A percentile compares a stretch with the other conserved stretches of the same genome.
phyloP scores from a whole-genome alignment of 2,797 vertebrate species.

The Huso huso region DNA sequence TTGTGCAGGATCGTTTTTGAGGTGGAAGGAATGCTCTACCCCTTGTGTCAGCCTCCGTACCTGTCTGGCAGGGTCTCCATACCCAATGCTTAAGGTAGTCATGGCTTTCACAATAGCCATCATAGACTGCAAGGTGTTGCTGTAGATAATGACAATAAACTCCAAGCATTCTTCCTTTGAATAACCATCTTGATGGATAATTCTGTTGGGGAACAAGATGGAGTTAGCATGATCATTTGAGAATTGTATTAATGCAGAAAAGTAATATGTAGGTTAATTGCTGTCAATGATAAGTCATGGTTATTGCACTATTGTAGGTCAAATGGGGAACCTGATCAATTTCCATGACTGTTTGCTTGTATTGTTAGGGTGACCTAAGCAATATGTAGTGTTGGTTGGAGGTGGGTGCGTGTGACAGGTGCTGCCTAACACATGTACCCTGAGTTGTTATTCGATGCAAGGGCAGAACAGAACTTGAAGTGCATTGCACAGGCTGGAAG shows the following conservation, averaged over 20 bases:
- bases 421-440: too few species aligned
- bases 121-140: constrained; percentile 93
- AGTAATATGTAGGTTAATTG: background rate
- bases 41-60: constrained; percentile 37
- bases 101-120: constrained; percentile 90
- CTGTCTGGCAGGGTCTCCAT: constrained; percentile 76
- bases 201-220: constrained; percentile 53
- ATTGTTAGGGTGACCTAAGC: too few species aligned
- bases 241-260: background rate
- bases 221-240: background rate
- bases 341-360: too few species aligned
- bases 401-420: too few species aligned
- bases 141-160: constrained; percentile 93
- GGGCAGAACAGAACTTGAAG: too few species aligned
- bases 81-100: constrained; percentile 81
- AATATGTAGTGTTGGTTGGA: too few species aligned
- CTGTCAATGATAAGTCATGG: too few species aligned
- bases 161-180: constrained; percentile 89
- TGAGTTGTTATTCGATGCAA: too few species aligned
- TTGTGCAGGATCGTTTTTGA: background rate
- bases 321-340: too few species aligned
- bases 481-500: too few species aligned
- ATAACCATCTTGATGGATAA: constrained; percentile 96
- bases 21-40: background rate
- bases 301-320: too few species aligned